Conservation (phyloP, 2,888 invertebrate species). For the Sthenelais limicola region DNA sequence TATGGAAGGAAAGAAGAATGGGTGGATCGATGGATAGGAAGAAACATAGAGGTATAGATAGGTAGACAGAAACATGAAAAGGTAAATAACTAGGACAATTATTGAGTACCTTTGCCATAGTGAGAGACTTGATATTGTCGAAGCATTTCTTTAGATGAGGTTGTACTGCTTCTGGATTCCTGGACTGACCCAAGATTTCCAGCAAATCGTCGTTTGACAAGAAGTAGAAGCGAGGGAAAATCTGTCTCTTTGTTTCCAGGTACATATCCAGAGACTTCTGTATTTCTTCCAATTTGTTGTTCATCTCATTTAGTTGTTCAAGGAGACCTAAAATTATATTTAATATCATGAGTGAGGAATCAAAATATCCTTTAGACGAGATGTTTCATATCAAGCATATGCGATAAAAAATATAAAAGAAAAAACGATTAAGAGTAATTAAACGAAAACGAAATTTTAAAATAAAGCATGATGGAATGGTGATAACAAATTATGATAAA, state of each 20-base stretch:
- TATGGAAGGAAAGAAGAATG: too few species aligned
- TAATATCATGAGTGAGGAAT: neutral
- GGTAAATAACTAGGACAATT: too few species aligned
- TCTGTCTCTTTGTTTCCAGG: conserved; percentile 88
- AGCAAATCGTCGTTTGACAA: conserved; percentile 87
- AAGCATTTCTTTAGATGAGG: conserved; percentile 90
- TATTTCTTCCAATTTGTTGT: conserved; percentile 83
- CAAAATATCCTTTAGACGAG: neutral
- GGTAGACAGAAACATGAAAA: too few species aligned
- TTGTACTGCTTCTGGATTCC: conserved; percentile 86
- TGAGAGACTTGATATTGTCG: conserved; percentile 81
- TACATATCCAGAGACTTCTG: conserved; percentile 88
- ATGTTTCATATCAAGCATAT: neutral
- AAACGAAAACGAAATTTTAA: neutral
- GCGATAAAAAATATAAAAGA: conserved; percentile 1
- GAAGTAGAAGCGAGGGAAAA: conserved; percentile 89
- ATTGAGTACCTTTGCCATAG: conserved; percentile 68
- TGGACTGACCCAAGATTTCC: conserved; percentile 89
- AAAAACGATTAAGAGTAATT: too few species aligned
- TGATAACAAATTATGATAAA: neutral
- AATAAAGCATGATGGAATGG: neutral
- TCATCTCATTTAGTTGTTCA: conserved; percentile 81
- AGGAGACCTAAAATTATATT: conserved; percentile 74
- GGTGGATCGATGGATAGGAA: too few species aligned
- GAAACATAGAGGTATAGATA: too few species aligned